Evolutionary conservation across 2,888 invertebrate genomes (phyloP), one percentile per base, ranked within the genome.

Genomic region (Icerya purchasi): DNA sequence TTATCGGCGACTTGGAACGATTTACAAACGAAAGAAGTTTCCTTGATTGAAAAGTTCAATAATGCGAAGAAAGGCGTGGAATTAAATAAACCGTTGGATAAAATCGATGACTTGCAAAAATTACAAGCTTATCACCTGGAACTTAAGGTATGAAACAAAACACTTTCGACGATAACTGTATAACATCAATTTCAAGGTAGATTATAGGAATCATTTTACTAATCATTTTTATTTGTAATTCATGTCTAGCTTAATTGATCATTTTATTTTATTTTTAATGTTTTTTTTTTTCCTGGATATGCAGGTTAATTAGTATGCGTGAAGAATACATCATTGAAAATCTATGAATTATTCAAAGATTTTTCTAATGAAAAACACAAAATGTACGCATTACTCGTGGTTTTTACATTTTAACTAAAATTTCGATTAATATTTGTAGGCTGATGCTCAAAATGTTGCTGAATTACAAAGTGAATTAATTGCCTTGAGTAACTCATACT

Each of bases 1-100:
- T 73, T 91, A 1, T 82, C 87, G 0, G 74, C 75, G 3, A 83
- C 82, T 65, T 91, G 90, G 91, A 79, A 82, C 64, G 81, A 83
- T 58, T 87, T 91, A 67, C 87, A 89, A 69, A 75, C 76, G 2
- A 85, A 86, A 66, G 79, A 84, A 1, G 78, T 78, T 22, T 83
- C 86, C 68, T 74, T 92, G 55, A 83, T 86, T 68, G 74, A 78
- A 3, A 93, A 91, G 91, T 76, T 84, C 61, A 74, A 76, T 65
- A 77, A 78, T 63, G 82, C 62, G 8, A 21, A 54, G 49, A 18
- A 58, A 36, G 51, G 23, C 1, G 54, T 60, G 54, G 49, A 61
- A 1, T 50, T 60, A 1, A 58, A 58, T 18, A 49, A 57, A 25
- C 49, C 53, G 1, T 52, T 63, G 18, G 56, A 61, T 10, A 59